Evolutionary conservation across 2,113 vertebrate genomes (phyloP), one percentile per base, ranked within the genome.

Genomic region (Pangasianodon hypophthalmus): DNA sequence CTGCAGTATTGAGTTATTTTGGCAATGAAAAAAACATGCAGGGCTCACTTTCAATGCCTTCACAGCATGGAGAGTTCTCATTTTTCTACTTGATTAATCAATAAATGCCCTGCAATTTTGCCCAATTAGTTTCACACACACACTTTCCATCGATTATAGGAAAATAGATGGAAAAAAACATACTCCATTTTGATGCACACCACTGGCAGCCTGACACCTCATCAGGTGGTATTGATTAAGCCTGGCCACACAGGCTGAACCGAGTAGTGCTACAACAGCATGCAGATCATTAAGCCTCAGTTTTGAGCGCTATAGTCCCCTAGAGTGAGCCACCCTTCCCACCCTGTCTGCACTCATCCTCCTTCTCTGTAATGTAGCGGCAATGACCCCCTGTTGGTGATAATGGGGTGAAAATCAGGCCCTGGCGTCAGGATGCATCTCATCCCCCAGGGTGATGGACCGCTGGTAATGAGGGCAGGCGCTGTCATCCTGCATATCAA

Each of bases 51-150:
- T 93, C 84, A 90, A 92, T 90, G 91, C 90, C 90, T 77, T 1
- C 6, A 86, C 91, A 92, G 91, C 88, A 93, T 93, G 92, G 93
- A 92, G 94, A 93, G 91, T 85, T 92, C 92, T 93, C 93, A 92
- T 95, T 95, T 95, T 95, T 95, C 95, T 95, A 94, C 93, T 93
- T 95, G 95, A 95, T 95, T 96, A 95, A 96, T 96, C 95, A 94
- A 96, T 96, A 96, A 95, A 95, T 94, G 93, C 94, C 94, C 92
- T 83, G 92, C 94, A 95, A 94, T 95, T 94, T 95, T 94, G 94
- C 93, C 95, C 95, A 96, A 95, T 96, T 96, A 95, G 96, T 95
- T 95, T 96, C 94, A 73, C 64, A 94, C 94, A 94, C 94, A 94
- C 93, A 94, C 94, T 94, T 93, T 91, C 91, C 89, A 95, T 95